These are phyloP conservation scores for Muscina levida DNA, from an alignment of 2,888 invertebrate species.

Conservation along the genomic window DNA sequence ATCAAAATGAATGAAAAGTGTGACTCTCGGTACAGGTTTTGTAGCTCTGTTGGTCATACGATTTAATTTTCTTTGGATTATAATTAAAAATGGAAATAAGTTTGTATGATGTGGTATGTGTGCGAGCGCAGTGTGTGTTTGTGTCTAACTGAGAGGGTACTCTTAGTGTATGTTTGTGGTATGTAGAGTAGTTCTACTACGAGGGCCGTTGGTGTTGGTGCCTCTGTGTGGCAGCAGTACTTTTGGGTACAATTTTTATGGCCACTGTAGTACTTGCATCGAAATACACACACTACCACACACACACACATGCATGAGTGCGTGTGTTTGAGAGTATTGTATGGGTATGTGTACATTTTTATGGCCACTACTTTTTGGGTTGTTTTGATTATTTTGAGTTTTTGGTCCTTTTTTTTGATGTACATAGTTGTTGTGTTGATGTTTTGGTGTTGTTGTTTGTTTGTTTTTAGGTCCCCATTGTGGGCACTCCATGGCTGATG, in stretches of 20 bases:
- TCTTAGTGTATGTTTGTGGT: too few species aligned
- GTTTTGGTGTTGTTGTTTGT: background rate
- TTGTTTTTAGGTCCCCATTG: slow-evolving; percentile 28
- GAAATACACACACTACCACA: background rate
- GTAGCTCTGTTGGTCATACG: slow-evolving; percentile 29
- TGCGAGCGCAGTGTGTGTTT: background rate
- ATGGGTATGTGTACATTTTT: background rate
- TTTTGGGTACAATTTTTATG: background rate
- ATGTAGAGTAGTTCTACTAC: too few species aligned
- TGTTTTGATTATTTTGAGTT: slow-evolving; percentile 19
- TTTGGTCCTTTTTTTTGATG: background rate
- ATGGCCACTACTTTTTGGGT: slow-evolving; percentile 33
- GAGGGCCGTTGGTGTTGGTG: too few species aligned
- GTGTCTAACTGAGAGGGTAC: background rate
- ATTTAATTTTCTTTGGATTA: slow-evolving; percentile 55
- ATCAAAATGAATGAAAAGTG: background rate
- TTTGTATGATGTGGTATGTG: background rate
- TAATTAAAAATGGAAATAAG: slow-evolving; percentile 49
- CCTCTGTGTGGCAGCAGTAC: background rate
- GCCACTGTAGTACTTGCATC: background rate
- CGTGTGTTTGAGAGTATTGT: background rate
- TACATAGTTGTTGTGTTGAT: slow-evolving; percentile 25
- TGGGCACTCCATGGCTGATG: slow-evolving; percentile 32
- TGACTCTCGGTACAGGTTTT: background rate
- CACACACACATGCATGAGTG: background rate